These are phyloP conservation scores for Arge pagana DNA, from an alignment of 2,888 invertebrate genomes.

Conservation along the genomic window DNA sequence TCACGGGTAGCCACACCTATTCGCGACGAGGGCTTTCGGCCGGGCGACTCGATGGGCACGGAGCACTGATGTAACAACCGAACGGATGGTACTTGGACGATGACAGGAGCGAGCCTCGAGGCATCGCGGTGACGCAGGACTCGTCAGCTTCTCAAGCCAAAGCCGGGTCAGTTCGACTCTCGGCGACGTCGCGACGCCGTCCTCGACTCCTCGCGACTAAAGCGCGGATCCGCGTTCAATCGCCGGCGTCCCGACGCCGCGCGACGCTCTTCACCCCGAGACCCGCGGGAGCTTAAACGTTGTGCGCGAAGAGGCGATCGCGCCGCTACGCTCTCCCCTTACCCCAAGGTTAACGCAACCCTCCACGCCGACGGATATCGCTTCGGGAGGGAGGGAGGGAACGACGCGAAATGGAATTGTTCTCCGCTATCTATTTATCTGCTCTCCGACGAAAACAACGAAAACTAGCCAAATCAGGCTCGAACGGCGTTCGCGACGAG, in stretches of 20 bases:
- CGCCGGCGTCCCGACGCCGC: not conserved
- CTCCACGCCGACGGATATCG: not conserved
- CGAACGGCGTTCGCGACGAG: too few relatives aligned
- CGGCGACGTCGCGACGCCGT: not conserved
- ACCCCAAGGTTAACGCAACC: not conserved
- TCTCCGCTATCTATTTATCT: not conserved
- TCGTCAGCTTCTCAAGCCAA: too few relatives aligned
- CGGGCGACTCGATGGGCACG: too few relatives aligned
- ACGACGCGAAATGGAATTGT: not conserved
- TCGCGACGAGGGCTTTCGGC: too few relatives aligned
- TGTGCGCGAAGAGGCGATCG: constrained; percentile 10
- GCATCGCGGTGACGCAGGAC: too few relatives aligned
- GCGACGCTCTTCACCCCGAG: not conserved
- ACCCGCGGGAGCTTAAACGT: constrained; percentile 7
- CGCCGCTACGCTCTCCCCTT: not conserved
- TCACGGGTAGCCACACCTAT: too few relatives aligned
- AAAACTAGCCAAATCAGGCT: too few relatives aligned
- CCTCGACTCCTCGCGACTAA: constrained; percentile 5
- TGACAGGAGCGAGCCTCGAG: too few relatives aligned
- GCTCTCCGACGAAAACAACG: not conserved
- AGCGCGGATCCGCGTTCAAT: constrained; percentile 8
- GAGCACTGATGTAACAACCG: too few relatives aligned
- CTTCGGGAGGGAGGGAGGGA: not conserved
- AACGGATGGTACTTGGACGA: too few relatives aligned
- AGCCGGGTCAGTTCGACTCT: not conserved